phyloP scores from a whole-genome alignment of 1,140 invertebrate genomes.

The Pogonomyrmex californicus region DNA sequence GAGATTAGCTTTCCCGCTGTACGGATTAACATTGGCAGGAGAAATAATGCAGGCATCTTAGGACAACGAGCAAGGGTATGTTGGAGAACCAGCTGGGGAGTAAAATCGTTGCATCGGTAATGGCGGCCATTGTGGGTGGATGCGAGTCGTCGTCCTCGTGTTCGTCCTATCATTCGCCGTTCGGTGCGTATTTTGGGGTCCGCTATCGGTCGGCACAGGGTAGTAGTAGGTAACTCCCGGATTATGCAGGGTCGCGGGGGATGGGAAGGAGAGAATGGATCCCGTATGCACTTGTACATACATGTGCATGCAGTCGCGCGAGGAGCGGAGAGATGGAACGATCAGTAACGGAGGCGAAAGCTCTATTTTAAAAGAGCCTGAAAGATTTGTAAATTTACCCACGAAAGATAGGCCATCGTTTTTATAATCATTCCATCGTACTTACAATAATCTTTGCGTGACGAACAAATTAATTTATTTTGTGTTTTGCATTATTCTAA shows the following conservation, averaged over 20 bases:
- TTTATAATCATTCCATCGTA: neutral
- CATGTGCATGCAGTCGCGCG: constrained; percentile 27
- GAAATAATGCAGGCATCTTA: constrained; percentile 63
- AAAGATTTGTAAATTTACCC: constrained; percentile 34
- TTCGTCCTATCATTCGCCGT: constrained; percentile 62
- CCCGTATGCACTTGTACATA: constrained; percentile 48
- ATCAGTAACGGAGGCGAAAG: constrained; percentile 21
- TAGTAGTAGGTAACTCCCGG: constrained; percentile 78
- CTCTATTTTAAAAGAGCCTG: constrained; percentile 29
- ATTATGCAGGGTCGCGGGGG: constrained; percentile 82
- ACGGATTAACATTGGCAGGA: neutral
- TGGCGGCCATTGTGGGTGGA: constrained; percentile 80
- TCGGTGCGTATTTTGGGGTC: constrained; percentile 70
- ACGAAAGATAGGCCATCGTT: neutral
- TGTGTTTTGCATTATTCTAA: neutral
- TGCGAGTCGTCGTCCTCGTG: constrained; percentile 66
- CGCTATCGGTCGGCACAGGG: constrained; percentile 78
- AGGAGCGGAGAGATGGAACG: constrained; percentile 11
- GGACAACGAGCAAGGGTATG: constrained; percentile 40
- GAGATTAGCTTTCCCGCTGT: neutral
- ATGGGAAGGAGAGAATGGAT: constrained; percentile 47
- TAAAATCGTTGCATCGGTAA: constrained; percentile 82
- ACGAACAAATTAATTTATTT: neutral
- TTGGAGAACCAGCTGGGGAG: constrained; percentile 31
- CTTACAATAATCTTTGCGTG: neutral